Base-by-base conservation (phyloP, 2,888 invertebrate species). In the Cheilosia soror region DNA sequence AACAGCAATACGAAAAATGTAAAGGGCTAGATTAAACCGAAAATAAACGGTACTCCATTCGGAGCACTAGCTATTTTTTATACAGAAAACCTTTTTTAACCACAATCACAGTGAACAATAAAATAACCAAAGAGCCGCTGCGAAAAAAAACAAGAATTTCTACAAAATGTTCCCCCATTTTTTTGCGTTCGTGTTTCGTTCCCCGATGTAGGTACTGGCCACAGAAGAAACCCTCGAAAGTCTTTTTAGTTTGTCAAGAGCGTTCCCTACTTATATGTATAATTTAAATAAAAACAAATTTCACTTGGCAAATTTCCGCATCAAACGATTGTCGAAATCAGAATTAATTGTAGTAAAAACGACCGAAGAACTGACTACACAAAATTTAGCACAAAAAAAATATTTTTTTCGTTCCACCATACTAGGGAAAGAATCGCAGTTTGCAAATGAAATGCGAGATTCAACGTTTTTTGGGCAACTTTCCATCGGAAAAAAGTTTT, bases 111-210 rank as follows among this genome's bases (percentile, higher is more conserved):
- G 2, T n/a, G 4, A 27, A 60, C 9, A 6, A 49, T n/a, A 66
- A 66, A 55, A 20, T 49, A 49, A 51, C 15, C 27, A 11, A 29
- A 63, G 27, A 65, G 65, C 69, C 69, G 31, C 47, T 40, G 20
- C 51, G 4, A 68, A 55, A 63, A 80, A 20, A 76, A 78, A 78
- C 79, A 63, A 79, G 79, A 84, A 57, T 73, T 83, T 73, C 73
- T 42, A 79, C 66, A 69, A 37, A 37, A 37, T 37, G 75, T 51
- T 80, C 58, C 62, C 47, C 58, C 60, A 31, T 31, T 69, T 83
- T 83, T 73, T 76, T 42, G 79, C 83, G 37, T 84, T 84, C 83
- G 73, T 83, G 83, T 84, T 84, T 75, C 79, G 55, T 78, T 77
- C 20, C 55, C 6, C 33, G 13, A n/a, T 47, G 49, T 55, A 57